Evolutionary conservation across 2,888 invertebrate species (phyloP), one percentile per base, ranked within the genome.

Genomic region (Lasioglossum lativentre): DNA sequence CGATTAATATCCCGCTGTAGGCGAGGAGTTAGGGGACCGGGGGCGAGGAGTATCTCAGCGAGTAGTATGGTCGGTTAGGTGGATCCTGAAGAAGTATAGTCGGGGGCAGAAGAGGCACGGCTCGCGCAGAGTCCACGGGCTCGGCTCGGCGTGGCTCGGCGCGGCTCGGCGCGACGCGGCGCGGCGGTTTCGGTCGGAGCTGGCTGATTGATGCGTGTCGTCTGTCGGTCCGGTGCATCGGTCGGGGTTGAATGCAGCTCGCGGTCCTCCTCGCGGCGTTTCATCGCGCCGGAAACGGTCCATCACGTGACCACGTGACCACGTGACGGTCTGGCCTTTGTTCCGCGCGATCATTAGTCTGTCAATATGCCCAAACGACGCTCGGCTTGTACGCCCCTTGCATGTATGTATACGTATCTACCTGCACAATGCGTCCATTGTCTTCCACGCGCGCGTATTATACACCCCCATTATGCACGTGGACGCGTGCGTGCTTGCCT

Each of bases 311-410:
- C 94, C 94, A 94, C 94, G 95, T 95, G 94, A 93, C 94, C 93
- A 92, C 92, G 94, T 95, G 95, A 95, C 94, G 95, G 94, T 94
- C 94, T 93, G 95, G 94, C 94, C 94, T 95, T 95, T 93, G 95
- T 95, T 95, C 95, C 94, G 93, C 93, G 92, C 95, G 95, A 92
- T 93, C 95, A 95, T 95, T 95, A 95, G 95, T 95, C 95, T 95
- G 95, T 94, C 95, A 95, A 95, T 95, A 95, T 95, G 94, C 94
- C 93, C 92, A 94, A 95, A 94, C 94, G 93, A 94, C 93, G 94
- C 92, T 93, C 92, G 89, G 89, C 88, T 92, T 90, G 88, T 90
- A 91, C 91, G 90, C 90, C 89, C 90, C 88, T 66, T 80, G 86
- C 82, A 74, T 88, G 80, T 83, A 86, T 87, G 87, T 91, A 87